Conservation (phyloP, 1,140 invertebrate species). For the Drosophila oshimai region DNA sequence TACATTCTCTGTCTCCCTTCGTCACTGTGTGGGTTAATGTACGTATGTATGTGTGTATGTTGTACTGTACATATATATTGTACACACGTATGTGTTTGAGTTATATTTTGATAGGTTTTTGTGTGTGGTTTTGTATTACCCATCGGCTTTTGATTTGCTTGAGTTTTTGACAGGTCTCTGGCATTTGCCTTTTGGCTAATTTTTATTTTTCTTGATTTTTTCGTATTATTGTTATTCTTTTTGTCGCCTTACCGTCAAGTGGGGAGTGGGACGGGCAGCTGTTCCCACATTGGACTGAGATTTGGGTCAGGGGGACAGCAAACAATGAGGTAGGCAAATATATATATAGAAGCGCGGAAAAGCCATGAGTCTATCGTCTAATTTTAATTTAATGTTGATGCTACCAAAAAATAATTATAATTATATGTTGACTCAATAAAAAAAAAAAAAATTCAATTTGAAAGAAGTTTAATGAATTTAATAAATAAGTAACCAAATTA, state of each 20-base stretch:
- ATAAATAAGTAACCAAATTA: no score
- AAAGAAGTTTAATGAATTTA: no score
- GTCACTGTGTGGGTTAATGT: background rate
- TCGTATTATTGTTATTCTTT: constrained; percentile 1
- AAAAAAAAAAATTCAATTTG: background rate
- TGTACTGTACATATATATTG: background rate
- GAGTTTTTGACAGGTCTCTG: constrained; percentile 62
- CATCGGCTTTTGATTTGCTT: constrained; percentile 54
- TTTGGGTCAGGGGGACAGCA: constrained; percentile 23
- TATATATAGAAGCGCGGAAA: background rate
- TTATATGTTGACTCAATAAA: background rate
- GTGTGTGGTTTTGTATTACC: constrained; percentile 66
- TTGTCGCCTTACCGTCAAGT: constrained; percentile 13
- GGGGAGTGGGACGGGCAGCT: constrained; percentile 12
- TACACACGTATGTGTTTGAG: background rate
- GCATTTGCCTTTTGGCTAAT: constrained; percentile 43
- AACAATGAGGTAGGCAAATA: constrained; percentile 18
- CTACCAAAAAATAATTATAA: background rate
- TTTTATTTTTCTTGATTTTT: constrained; percentile 22
- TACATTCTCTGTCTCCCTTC: constrained; percentile 33
- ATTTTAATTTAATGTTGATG: background rate
- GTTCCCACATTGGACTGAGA: constrained; percentile 18
- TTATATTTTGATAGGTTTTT: constrained; percentile 42
- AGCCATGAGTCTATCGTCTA: background rate
- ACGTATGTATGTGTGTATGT: background rate